Conservation (phyloP, 2,888 invertebrate species). For the Acheta domesticus region DNA sequence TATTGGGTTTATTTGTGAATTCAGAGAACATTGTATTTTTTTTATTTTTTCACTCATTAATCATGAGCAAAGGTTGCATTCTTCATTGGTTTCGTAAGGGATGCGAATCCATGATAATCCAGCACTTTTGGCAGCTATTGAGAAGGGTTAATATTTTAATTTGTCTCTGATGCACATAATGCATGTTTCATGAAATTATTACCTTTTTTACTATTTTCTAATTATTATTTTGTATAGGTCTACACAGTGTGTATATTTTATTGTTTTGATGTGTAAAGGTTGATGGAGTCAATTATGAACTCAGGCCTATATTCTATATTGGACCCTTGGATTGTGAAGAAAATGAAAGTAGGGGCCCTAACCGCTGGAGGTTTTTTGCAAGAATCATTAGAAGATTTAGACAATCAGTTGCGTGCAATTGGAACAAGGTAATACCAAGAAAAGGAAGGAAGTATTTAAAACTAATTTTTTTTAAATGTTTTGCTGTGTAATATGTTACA, state of each 20-base stretch:
- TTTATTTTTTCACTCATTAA: not conserved
- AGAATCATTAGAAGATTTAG: conserved; percentile 57
- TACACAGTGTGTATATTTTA: conserved; percentile 28
- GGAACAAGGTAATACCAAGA: conserved; percentile 47
- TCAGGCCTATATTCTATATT: conserved; percentile 59
- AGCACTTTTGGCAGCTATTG: conserved; percentile 56
- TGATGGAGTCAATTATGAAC: conserved; percentile 44
- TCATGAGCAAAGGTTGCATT: conserved; percentile 4
- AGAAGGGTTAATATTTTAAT: not conserved
- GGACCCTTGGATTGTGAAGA: conserved; percentile 56
- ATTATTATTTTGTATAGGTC: not conserved
- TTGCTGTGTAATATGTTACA: too few species aligned
- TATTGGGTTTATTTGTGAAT: too few species aligned
- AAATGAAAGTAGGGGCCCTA: conserved; percentile 55
- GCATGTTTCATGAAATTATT: not conserved
- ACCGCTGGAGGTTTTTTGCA: conserved; percentile 61
- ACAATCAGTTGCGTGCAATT: conserved; percentile 53
- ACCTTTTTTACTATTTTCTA: conserved; percentile 22
- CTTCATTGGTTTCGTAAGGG: conserved; percentile 49
- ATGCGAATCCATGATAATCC: conserved; percentile 63
- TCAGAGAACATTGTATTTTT: too few species aligned
- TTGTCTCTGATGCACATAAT: not conserved
- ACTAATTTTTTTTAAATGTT: too few species aligned
- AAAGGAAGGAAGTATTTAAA: too few species aligned
- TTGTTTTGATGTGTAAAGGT: conserved; percentile 46